Evolutionary conservation across 2,113 vertebrate genomes (phyloP), one percentile per base, ranked within the genome.

Genomic region (Natator depressus): DNA sequence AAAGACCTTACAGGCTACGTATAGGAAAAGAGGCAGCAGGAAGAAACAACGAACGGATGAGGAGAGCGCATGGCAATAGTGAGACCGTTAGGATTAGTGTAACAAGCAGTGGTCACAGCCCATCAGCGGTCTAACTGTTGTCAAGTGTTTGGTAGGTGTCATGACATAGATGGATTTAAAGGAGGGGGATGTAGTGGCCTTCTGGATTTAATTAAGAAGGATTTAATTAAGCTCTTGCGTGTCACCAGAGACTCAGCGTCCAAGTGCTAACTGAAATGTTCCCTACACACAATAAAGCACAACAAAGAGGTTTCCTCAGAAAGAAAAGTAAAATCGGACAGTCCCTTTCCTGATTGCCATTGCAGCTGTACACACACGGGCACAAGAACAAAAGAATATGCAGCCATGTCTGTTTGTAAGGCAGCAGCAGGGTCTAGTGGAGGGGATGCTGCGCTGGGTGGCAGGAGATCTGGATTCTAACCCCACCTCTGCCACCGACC

Each of bases 341-440:
- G 85, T 55, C 91, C 19, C 53, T 82, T 69, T 86, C 42, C 87
- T 8, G 8, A 8, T 27, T 80, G 51, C 84, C 5, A 8, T 29
- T n/a, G n/a, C 76, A 0, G 0, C 0, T 83, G 76, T 82, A n/a
- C 8, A 1, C 0, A 38, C 65, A 72, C 20, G 9, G 10, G 65
- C n/a, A 72, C 1, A 72, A 72, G n/a, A n/a, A 35, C 35, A n/a
- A 69, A 69, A 69, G 31, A 38, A 22, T 10, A 10, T 8, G n/a
- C 65, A n/a, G n/a, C 19, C 2, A 5, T 10, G n/a, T 38, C 35
- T 72, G 17, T 38, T 38, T 72, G n/a, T 22, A 72, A 38, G 3
- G 2, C 17, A 51, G 62, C n/a, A 0, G 1, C 49, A 59, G 38
- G 1, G 0, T 1, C 3, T 57, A 82, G 87, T 0, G 3, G 22